Base-by-base conservation (phyloP, 1,140 invertebrate species). In the Dryas iulia region DNA sequence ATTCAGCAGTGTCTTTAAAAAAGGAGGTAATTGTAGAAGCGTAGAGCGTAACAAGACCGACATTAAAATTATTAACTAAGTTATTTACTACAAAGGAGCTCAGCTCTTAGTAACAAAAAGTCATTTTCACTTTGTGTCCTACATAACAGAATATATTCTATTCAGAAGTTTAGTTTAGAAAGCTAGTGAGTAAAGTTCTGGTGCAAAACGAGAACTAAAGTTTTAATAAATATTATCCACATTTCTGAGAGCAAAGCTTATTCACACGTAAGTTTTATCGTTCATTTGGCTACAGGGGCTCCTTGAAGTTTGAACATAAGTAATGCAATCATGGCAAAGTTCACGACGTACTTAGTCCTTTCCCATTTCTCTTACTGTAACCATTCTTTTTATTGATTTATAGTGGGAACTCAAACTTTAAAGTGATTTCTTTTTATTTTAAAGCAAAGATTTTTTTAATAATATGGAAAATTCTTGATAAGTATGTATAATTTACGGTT, bases 281-380 rank as follows among this genome's bases (percentile, higher is more conserved):
- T 70, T 60, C 63, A 65, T 70, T 70, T 64, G 62, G 61, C 39
- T 60, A 66, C 24, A 70, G 67, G 25, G 54, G 39, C 39, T 52
- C 53, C 26, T 25, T 14, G 63, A 75, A 72, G 69, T 75, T 75
- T 72, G 64, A 72, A 75, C 73, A 75, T 69, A 75, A 75, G 63
- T 75, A 72, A 75, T 75, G 66, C 39, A 69, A 71, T 72, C 59
- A 61, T 60, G 56, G 47, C 39, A 58, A 72, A 75, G 60, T 69
- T 72, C 30, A 57, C n/a, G 61, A 65, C 56, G 61, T 52, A 47
- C 54, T 39, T 61, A 65, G 56, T 65, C 35, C 56, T 70, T 65
- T 65, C 57, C 61, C 59, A 65, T 70, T 70, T 70, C 62, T 59
- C 26, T 30, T 47, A 18, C 14, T 47, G 39, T 47, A 8, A 3